A percentile compares a stretch with the other conserved stretches of the same genome.
Conservation (phyloP, 1,140 invertebrate species). For the Frieseomelitta varia region DNA sequence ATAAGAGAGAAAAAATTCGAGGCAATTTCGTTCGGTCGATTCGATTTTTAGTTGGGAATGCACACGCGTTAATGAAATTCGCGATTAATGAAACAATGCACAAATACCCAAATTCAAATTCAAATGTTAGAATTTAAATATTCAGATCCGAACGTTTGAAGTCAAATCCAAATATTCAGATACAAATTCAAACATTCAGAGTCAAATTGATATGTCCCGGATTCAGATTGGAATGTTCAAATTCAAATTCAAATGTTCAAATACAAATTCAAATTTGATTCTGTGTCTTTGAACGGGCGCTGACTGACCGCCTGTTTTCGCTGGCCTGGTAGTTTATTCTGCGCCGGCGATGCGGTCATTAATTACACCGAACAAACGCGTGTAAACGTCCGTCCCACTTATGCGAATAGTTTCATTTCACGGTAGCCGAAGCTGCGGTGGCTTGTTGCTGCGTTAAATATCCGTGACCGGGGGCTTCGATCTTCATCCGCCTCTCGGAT, state of each 20-base stretch:
- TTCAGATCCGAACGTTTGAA: no score
- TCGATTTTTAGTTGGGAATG: neutral
- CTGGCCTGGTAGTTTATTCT: conserved; percentile 47
- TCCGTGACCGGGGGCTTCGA: conserved; percentile 15
- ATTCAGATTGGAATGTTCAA: no score
- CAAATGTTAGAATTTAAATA: no score
- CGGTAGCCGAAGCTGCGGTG: neutral
- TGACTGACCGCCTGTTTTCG: conserved; percentile 4
- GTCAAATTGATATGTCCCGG: no score
- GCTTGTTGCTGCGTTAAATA: conserved; percentile 46
- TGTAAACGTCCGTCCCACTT: conserved; percentile 23
- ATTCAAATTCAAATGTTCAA: no score
- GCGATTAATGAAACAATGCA: conserved; percentile 58
- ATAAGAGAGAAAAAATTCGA: neutral
- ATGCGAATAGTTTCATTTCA: conserved; percentile 56
- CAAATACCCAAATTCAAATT: no score
- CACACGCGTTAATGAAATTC: conserved; percentile 42
- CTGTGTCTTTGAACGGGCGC: conserved; percentile 37
- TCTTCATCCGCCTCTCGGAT: neutral
- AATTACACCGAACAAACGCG: conserved; percentile 63
- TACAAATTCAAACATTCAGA: no score
- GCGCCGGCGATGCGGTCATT: conserved; percentile 41
- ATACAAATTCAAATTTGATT: no score
- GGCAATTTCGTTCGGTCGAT: conserved; percentile 45
- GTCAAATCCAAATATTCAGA: no score